phyloP scores from a whole-genome alignment of 2,888 invertebrate genomes.

The Stenodera caucasica region DNA sequence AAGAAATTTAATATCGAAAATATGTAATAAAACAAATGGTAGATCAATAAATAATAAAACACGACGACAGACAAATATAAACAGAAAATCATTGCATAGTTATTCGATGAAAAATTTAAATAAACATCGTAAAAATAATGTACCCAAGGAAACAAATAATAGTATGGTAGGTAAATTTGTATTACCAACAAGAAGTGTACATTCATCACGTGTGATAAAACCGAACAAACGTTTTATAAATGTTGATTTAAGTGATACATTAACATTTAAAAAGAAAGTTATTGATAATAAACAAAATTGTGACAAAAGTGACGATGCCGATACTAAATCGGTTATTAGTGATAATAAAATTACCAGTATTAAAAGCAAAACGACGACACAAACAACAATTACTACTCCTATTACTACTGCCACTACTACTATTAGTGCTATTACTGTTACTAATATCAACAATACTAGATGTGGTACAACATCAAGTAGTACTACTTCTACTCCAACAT shows the following conservation, averaged over 20 bases:
- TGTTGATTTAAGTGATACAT: conserved; percentile 54
- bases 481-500: not conserved
- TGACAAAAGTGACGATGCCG: conserved; percentile 27
- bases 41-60: conserved; percentile 35
- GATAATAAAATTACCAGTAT: conserved; percentile 33
- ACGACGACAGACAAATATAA: conserved; percentile 33
- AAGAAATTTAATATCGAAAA: conserved; percentile 44
- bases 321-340: conserved; percentile 14
- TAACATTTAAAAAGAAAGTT: conserved; percentile 50
- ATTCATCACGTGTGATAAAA: conserved; percentile 84
- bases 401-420: not conserved
- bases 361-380: conserved; percentile 45
- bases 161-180: conserved; percentile 67
- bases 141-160: conserved; percentile 39
- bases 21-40: conserved; percentile 41
- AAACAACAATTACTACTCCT: not conserved
- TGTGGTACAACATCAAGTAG: not conserved
- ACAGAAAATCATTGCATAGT: conserved; percentile 33
- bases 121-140: conserved; percentile 28
- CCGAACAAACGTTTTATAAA: conserved; percentile 85
- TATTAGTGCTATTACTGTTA: not conserved
- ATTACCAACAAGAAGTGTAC: conserved; percentile 77
- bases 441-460: not conserved
- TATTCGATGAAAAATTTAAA: conserved; percentile 30
- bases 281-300: conserved; percentile 40